Evolutionary conservation across 2,113 vertebrate genomes (phyloP).

Genomic region (Chionomys nivalis): DNA sequence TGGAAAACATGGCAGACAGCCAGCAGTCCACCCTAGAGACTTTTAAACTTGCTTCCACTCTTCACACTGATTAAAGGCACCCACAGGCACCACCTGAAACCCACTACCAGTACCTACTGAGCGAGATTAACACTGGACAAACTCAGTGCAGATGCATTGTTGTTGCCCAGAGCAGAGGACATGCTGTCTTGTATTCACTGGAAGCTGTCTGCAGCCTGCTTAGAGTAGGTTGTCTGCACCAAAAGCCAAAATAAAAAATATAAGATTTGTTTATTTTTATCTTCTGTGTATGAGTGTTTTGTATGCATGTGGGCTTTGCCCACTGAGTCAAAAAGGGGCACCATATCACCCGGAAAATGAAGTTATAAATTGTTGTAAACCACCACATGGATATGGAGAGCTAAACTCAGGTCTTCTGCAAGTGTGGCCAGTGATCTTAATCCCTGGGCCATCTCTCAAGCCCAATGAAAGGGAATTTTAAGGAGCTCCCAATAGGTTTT

Average conservation of each 20-base stretch:
- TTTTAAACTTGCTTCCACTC: neutral
- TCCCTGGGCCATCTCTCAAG: neutral
- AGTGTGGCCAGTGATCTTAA: neutral
- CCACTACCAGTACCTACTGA: rapidly evolving
- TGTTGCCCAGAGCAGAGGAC: neutral
- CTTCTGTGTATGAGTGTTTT: neutral
- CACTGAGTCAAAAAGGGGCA: neutral
- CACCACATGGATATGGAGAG: neutral
- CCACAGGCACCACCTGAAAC: too few species aligned
- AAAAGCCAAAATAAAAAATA: neutral
- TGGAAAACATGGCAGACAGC: neutral
- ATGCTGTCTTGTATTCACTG: too few species aligned
- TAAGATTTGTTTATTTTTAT: neutral
- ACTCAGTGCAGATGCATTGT: too few species aligned
- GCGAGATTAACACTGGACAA: neutral
- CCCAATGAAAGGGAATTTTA: neutral
- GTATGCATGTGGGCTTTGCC: neutral
- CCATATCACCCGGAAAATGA: neutral
- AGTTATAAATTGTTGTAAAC: neutral
- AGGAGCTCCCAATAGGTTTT: neutral
- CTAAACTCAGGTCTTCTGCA: neutral
- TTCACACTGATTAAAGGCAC: neutral
- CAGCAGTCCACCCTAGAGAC: neutral
- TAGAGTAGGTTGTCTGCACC: neutral
- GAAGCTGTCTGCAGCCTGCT: neutral